These are phyloP conservation scores for Telenomus remus DNA, from an alignment of 1,140 invertebrate genomes.

Conservation along the genomic window DNA sequence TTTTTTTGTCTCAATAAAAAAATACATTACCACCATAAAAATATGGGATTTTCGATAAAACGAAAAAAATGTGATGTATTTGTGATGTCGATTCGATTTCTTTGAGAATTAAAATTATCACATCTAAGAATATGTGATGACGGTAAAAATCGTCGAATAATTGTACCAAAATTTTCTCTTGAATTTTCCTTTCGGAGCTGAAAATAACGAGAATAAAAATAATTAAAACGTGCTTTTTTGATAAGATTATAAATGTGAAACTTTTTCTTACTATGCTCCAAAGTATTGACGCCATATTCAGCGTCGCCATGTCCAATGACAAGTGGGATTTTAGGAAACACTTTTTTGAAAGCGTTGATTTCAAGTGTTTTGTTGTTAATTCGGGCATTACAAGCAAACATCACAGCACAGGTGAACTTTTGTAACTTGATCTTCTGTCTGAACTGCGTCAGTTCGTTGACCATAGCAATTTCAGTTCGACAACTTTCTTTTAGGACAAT, in stretches of 20 bases:
- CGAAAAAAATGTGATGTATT: too few relatives aligned
- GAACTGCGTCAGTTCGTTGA: slow-evolving; percentile 56
- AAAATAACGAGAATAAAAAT: too few relatives aligned
- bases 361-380: slow-evolving; percentile 75
- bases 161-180: slow-evolving; percentile 35
- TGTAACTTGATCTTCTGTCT: slow-evolving; percentile 60
- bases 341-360: slow-evolving; percentile 76
- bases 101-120: too few relatives aligned
- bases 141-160: slow-evolving; percentile 67
- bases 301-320: slow-evolving; percentile 79
- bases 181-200: slow-evolving; percentile 25
- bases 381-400: slow-evolving; percentile 78
- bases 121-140: slow-evolving; percentile 69
- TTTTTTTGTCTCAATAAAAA: too few relatives aligned
- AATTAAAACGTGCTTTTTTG: too few relatives aligned
- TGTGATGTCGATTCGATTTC: too few relatives aligned
- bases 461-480: slow-evolving; percentile 53
- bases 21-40: too few relatives aligned
- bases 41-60: too few relatives aligned
- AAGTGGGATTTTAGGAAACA: slow-evolving; percentile 78
- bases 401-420: slow-evolving; percentile 75
- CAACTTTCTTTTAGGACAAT: slow-evolving; percentile 57
- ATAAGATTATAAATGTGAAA: too few relatives aligned
- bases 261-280: slow-evolving; percentile 61
- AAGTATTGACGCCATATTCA: slow-evolving; percentile 75